A percentile compares a stretch with the other conserved stretches of the same genome.
phyloP scores from a whole-genome alignment of 1,140 invertebrate genomes.

The Panagrolaimus sp. region DNA sequence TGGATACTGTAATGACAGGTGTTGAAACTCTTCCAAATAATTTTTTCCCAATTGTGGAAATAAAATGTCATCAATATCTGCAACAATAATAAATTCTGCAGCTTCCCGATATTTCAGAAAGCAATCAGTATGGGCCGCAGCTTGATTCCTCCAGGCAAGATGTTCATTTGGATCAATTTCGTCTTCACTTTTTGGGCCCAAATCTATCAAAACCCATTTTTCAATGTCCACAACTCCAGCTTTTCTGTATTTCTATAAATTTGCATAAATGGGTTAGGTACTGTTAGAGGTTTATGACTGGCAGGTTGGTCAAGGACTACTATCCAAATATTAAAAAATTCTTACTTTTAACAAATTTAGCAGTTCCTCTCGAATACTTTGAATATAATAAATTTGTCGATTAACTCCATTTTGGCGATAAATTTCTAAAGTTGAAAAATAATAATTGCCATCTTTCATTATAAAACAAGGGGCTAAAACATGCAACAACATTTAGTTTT shows the following conservation, averaged over 20 bases:
- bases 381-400: constrained; percentile 51
- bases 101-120: constrained; percentile 52
- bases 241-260: constrained; percentile 27
- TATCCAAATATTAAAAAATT: neutral
- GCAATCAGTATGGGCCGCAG: constrained; percentile 57
- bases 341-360: too few species aligned
- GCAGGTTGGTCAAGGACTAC: constrained; percentile 48
- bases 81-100: constrained; percentile 50
- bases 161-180: constrained; percentile 52
- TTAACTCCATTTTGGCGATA: constrained; percentile 53
- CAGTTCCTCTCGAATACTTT: neutral
- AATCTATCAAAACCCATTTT: constrained; percentile 29
- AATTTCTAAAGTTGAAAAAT: constrained; percentile 46
- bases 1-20: constrained; percentile 27
- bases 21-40: constrained; percentile 45
- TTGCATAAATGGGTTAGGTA: neutral
- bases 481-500: constrained; percentile 44
- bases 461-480: constrained; percentile 53
- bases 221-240: constrained; percentile 36
- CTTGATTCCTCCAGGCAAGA: constrained; percentile 55
- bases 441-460: constrained; percentile 57
- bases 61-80: constrained; percentile 50
- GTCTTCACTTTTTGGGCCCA: constrained; percentile 16
- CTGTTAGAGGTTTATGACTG: constrained; percentile 21
- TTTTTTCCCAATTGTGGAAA: constrained; percentile 40